Evolutionary conservation across 2,113 vertebrate genomes (phyloP).

Genomic region (Rhinogobius similis): DNA sequence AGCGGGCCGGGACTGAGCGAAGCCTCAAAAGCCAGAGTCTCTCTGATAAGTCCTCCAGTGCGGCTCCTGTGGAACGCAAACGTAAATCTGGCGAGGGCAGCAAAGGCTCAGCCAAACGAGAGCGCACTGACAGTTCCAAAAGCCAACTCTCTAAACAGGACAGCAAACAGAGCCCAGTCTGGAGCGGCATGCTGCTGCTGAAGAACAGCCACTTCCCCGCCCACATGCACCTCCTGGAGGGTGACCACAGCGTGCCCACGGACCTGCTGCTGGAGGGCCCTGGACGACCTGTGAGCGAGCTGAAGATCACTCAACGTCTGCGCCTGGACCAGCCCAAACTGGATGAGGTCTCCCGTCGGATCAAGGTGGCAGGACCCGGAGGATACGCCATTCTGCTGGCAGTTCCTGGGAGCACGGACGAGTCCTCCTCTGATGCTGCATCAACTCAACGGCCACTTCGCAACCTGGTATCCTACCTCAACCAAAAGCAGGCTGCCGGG

Average conservation of each 20-base stretch:
- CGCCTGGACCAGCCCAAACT: constrained; percentile 98
- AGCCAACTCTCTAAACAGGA: constrained; percentile 73
- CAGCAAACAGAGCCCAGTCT: constrained; percentile 88
- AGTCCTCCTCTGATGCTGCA: constrained; percentile 79
- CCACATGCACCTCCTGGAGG: constrained; percentile 96
- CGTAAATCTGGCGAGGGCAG: constrained; percentile 83
- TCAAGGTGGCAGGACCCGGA: constrained; percentile 94
- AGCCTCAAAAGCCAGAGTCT: constrained; percentile 69
- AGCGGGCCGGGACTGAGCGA: constrained; percentile 83
- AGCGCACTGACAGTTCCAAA: constrained; percentile 80
- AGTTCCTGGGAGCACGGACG: constrained; percentile 88
- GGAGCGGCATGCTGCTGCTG: constrained; percentile 96
- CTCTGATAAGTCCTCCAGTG: constrained; percentile 51
- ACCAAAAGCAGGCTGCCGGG: constrained; percentile 99
- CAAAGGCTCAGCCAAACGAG: constrained; percentile 86
- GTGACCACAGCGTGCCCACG: constrained; percentile 89
- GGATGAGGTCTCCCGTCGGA: constrained; percentile 96
- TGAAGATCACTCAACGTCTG: constrained; percentile 98
- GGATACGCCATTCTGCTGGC: constrained; percentile 95
- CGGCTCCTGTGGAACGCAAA: constrained; percentile 76
- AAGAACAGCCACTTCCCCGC: constrained; percentile 99
- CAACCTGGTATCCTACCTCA: constrained; percentile 99
- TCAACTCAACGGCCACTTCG: constrained; percentile 96
- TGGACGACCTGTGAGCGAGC: constrained; percentile 89
- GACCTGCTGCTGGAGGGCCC: constrained; percentile 89